These are phyloP conservation scores for Trachurus trachurus DNA, from an alignment of 2,797 vertebrate species.

Conservation along the genomic window DNA sequence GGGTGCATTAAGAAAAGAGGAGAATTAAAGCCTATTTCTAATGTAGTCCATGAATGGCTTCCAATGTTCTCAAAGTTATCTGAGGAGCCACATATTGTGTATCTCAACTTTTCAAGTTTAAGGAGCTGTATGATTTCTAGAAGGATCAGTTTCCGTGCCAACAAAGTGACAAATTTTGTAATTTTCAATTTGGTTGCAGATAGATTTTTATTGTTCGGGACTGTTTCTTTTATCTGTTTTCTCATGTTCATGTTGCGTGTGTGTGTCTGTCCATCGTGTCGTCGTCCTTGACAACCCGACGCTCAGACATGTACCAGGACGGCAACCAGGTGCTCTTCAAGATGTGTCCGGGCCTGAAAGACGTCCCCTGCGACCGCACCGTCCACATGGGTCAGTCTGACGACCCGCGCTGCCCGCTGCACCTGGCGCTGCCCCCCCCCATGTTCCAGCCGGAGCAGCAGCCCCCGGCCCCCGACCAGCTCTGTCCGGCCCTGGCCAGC, in stretches of 20 bases:
- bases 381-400: conserved; percentile 94
- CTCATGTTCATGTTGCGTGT: not conserved
- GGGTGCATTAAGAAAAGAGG: too few relatives aligned
- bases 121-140: too few relatives aligned
- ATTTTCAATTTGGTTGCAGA: too few relatives aligned
- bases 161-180: too few relatives aligned
- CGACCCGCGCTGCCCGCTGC: conserved; percentile 94
- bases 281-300: conserved; percentile 56
- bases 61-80: too few relatives aligned
- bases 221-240: too few relatives aligned
- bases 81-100: too few relatives aligned
- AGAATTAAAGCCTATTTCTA: too few relatives aligned
- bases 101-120: too few relatives aligned
- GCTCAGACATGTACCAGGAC: conserved; percentile 96
- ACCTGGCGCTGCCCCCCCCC: conserved; percentile 92
- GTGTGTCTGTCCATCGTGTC: not conserved
- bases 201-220: too few relatives aligned
- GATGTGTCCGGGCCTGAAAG: conserved; percentile 92
- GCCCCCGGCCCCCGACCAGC: conserved; percentile 87
- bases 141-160: too few relatives aligned
- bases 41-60: too few relatives aligned
- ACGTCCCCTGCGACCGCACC: conserved; percentile 91
- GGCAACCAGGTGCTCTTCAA: conserved; percentile 95
- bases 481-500: conserved; percentile 82
- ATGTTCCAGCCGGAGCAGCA: conserved; percentile 94